phyloP scores from a whole-genome alignment of 2,888 invertebrate genomes.

The Tenthredo notha region DNA sequence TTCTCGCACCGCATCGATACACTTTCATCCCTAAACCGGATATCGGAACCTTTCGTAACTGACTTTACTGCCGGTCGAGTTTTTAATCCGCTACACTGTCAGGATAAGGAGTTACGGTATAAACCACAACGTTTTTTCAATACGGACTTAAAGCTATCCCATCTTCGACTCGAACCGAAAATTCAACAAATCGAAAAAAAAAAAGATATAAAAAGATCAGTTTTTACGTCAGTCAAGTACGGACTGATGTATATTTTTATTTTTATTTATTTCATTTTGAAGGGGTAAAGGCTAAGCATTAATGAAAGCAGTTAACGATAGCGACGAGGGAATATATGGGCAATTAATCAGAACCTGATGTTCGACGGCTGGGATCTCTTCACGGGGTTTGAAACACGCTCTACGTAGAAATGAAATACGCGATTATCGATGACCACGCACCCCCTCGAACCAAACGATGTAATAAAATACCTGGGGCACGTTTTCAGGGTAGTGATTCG shows the following conservation, averaged over 20 bases:
- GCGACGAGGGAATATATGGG: not conserved
- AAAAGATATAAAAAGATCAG: not conserved
- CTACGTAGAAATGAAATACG: slow-evolving; percentile 27
- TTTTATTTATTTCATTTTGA: not conserved
- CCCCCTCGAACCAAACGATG: not conserved
- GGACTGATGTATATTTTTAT: not conserved
- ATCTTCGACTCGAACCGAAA: not conserved
- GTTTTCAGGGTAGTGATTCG: slow-evolving; percentile 7
- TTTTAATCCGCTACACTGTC: not conserved
- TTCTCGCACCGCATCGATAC: slow-evolving; percentile 22
- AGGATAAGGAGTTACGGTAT: slow-evolving; percentile 1
- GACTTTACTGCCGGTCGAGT: slow-evolving; percentile 12
- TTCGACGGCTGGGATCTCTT: slow-evolving; percentile 1
- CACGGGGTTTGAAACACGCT: not conserved
- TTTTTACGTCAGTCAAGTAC: not conserved
- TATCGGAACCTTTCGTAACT: slow-evolving; percentile 24
- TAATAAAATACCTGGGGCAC: slow-evolving; percentile 11
- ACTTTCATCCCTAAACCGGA: not conserved
- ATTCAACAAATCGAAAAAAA: not conserved
- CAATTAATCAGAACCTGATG: slow-evolving; percentile 12
- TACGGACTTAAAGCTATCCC: not conserved
- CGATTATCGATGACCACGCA: not conserved
- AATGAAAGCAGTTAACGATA: not conserved
- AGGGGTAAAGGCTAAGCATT: not conserved
- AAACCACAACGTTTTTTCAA: not conserved